Evolutionary conservation across 2,113 vertebrate genomes (phyloP).

Genomic region (Corythaixoides concolor): DNA sequence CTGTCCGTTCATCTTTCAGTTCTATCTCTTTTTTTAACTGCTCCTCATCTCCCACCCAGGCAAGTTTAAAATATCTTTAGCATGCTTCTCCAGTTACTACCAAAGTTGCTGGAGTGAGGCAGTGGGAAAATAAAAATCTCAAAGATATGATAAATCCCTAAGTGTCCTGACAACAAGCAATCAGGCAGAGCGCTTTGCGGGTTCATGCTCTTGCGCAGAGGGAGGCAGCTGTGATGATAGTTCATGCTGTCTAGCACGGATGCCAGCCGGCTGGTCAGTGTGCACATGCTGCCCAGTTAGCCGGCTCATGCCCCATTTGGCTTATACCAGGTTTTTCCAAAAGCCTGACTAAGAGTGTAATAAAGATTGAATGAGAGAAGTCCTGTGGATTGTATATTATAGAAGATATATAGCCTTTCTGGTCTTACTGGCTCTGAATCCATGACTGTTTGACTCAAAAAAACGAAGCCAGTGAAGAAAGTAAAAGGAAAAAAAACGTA

Average conservation of each 20-base stretch:
- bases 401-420: background rate
- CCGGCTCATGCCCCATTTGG: background rate
- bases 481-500: background rate
- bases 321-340: background rate
- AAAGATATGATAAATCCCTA: rapidly evolving
- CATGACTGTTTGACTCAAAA: background rate
- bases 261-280: background rate
- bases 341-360: background rate
- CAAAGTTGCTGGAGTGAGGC: background rate
- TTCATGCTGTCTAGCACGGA: background rate
- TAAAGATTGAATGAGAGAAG: background rate
- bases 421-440: background rate
- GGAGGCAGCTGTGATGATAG: background rate
- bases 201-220: rapidly evolving
- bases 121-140: background rate
- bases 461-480: background rate
- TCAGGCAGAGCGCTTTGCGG: rapidly evolving
- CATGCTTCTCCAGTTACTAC: background rate
- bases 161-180: background rate
- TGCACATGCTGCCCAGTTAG: background rate
- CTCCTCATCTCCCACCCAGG: background rate
- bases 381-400: background rate
- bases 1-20: background rate
- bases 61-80: background rate
- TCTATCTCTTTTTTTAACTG: background rate